These are phyloP conservation scores for Pterobdella sp. DNA, from an alignment of 2,888 invertebrate species.

Conservation along the genomic window DNA sequence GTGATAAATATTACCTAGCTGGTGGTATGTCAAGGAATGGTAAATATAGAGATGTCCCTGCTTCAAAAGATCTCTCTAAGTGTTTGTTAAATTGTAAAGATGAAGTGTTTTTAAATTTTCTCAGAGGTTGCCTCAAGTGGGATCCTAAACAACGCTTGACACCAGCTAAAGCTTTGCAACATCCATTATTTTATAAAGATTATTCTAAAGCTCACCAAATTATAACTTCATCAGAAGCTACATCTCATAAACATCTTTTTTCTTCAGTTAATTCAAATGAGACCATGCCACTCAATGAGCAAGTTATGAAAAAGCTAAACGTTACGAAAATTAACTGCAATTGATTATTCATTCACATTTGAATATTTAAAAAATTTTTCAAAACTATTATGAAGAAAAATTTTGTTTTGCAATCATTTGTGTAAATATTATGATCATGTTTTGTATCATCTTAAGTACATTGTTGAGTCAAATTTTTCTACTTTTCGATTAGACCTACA, in stretches of 20 bases:
- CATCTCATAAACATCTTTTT: slow-evolving; percentile 7
- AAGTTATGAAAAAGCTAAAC: not conserved
- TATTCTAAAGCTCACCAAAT: slow-evolving; percentile 5
- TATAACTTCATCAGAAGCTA: not conserved
- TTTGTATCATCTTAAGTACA: no score
- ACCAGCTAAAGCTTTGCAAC: slow-evolving; percentile 74
- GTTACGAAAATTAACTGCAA: slow-evolving; percentile 9
- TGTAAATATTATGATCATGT: no score
- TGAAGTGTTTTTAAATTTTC: slow-evolving; percentile 88
- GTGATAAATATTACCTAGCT: slow-evolving; percentile 75
- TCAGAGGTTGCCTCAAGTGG: slow-evolving; percentile 91
- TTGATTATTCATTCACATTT: not conserved
- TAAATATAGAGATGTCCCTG: slow-evolving; percentile 87
- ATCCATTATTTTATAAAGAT: slow-evolving; percentile 44
- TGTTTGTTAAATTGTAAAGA: slow-evolving; percentile 72
- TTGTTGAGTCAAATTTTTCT: no score
- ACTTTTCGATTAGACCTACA: no score
- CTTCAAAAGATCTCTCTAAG: slow-evolving; percentile 76
- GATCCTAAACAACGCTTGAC: slow-evolving; percentile 87
- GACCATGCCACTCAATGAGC: not conserved
- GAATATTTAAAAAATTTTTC: no score
- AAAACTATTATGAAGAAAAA: no score
- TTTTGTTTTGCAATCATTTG: no score
- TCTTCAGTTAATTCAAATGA: not conserved
- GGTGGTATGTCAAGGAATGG: slow-evolving; percentile 80